phyloP scores from a whole-genome alignment of 2,888 invertebrate genomes.

The Helleia helle region DNA sequence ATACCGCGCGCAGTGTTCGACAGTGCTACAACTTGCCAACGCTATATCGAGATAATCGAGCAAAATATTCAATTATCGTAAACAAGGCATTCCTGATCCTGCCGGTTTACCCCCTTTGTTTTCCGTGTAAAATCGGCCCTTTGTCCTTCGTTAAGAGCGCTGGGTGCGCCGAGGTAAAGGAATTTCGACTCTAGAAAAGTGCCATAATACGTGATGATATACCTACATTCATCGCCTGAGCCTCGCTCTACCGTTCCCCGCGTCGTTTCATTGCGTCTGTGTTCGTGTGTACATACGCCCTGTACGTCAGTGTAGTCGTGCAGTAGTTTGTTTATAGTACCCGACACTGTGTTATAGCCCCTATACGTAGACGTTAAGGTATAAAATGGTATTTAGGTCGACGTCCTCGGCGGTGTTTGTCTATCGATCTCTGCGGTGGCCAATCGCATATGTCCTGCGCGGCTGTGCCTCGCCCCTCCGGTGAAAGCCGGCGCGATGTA shows the following conservation, averaged over 20 bases:
- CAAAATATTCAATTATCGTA: conserved; percentile 37
- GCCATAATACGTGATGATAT: conserved; percentile 60
- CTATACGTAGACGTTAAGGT: conserved; percentile 47
- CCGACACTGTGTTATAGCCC: conserved; percentile 46
- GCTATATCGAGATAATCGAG: conserved; percentile 41
- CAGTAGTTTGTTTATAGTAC: conserved; percentile 76
- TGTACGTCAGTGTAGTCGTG: conserved; percentile 56
- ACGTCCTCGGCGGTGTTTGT: conserved; percentile 72
- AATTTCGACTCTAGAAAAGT: conserved; percentile 71
- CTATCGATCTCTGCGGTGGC: conserved; percentile 77
- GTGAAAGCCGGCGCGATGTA: conserved; percentile 61
- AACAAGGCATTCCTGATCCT: conserved; percentile 43
- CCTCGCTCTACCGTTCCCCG: conserved; percentile 51
- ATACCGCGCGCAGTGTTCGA: conserved; percentile 45
- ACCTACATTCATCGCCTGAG: conserved; percentile 54
- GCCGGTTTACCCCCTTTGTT: conserved; percentile 68
- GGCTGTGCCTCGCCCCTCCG: conserved; percentile 56
- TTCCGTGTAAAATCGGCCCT: conserved; percentile 63
- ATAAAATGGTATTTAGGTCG: conserved; percentile 62
- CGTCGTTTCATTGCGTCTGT: conserved; percentile 54
- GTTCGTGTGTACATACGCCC: conserved; percentile 54
- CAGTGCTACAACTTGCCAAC: conserved; percentile 56
- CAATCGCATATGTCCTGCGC: conserved; percentile 78
- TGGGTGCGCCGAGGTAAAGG: conserved; percentile 57
- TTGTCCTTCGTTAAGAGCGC: conserved; percentile 64